Conservation (phyloP, 2,888 invertebrate species). For the Rhorus exstirpatorius region DNA sequence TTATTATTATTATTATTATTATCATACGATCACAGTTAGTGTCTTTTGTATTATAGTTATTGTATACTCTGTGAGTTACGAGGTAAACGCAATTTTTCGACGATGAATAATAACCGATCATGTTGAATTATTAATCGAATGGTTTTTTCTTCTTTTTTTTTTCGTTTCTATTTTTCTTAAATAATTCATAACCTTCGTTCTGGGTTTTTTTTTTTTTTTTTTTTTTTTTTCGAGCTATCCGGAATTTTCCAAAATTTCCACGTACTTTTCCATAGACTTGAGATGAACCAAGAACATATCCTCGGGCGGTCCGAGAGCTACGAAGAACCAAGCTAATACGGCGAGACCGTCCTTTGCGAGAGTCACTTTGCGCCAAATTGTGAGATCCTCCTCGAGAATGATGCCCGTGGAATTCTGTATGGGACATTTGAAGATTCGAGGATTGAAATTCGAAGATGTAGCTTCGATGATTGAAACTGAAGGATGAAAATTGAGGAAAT, state of each 20-base stretch:
- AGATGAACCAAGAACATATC: conserved; percentile 81
- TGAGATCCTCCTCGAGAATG: conserved; percentile 73
- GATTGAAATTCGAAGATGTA: no score
- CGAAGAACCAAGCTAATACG: conserved; percentile 81
- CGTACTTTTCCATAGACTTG: conserved; percentile 79
- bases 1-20: conserved; percentile 75
- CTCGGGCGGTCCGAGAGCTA: conserved; percentile 79
- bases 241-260: conserved; percentile 65
- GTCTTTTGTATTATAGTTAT: conserved; percentile 84
- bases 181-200: no score
- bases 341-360: conserved; percentile 81
- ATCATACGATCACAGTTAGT: conserved; percentile 81
- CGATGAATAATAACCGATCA: conserved; percentile 84
- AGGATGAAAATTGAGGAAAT: background rate
- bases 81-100: conserved; percentile 83
- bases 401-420: conserved; percentile 62
- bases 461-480: background rate
- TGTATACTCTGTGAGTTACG: conserved; percentile 81
- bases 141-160: conserved; percentile 38
- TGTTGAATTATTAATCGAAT: conserved; percentile 78
- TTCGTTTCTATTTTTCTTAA: conserved; percentile 34
- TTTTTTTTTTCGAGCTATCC: conserved; percentile 1
- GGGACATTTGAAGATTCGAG: background rate
- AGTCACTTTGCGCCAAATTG: conserved; percentile 79
- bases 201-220: no score